phyloP scores from a whole-genome alignment of 35 echinoderm and acorn worm species.

The Holothuria glaberrima region DNA sequence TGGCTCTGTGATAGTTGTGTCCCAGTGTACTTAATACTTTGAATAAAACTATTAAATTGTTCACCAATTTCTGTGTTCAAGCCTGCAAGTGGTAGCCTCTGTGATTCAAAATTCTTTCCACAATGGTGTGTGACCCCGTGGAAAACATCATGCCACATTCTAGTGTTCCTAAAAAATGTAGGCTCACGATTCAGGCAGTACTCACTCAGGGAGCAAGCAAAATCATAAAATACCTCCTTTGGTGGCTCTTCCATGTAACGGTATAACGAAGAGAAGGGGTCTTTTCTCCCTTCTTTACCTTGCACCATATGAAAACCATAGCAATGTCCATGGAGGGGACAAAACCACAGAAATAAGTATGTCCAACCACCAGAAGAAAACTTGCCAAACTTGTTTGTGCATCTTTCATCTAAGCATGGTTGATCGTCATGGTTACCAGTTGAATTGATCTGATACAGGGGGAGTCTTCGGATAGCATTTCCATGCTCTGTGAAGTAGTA shows the following conservation, averaged over 20 bases:
- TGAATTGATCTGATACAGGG: not conserved
- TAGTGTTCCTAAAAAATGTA: constrained; percentile 11
- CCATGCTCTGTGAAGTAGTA: constrained; percentile 31
- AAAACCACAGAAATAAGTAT: constrained; percentile 41
- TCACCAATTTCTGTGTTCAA: constrained; percentile 42
- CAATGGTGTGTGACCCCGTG: constrained; percentile 24
- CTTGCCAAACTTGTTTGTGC: constrained; percentile 28
- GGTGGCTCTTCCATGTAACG: constrained; percentile 17
- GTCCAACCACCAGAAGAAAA: constrained; percentile 22
- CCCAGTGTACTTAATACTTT: constrained; percentile 31
- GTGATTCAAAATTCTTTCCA: constrained; percentile 36
- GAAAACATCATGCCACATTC: constrained; percentile 42
- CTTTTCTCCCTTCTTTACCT: constrained; percentile 28
- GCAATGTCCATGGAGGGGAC: constrained; percentile 41
- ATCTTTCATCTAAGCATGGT: constrained; percentile 19
- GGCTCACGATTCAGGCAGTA: constrained; percentile 29
- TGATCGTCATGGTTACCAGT: constrained; percentile 27
- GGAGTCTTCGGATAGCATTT: constrained; percentile 11
- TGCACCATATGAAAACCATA: constrained; percentile 29
- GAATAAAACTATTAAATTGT: constrained; percentile 29
- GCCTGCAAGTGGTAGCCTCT: not conserved
- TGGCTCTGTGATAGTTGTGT: constrained; percentile 26
- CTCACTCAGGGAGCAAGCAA: constrained; percentile 9
- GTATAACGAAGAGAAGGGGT: constrained; percentile 17
- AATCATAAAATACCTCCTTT: constrained; percentile 25